A percentile compares a stretch with the other conserved stretches of the same genome.
These are phyloP conservation scores for Austrolebias charrua DNA, from an alignment of 2,797 vertebrate genomes.

Conservation along the genomic window DNA sequence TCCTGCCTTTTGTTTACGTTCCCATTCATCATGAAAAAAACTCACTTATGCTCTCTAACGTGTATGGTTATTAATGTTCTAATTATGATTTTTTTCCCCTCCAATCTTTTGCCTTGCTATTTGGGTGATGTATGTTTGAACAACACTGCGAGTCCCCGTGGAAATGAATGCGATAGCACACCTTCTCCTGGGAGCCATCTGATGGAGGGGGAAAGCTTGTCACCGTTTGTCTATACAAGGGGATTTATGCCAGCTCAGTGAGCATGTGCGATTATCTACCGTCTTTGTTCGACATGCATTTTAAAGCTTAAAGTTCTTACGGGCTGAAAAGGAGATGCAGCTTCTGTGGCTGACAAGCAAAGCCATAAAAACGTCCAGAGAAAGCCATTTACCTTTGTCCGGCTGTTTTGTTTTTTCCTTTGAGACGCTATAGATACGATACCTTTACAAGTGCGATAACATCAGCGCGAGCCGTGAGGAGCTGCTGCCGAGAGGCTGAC, in stretches of 20 bases:
- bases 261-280: conserved; percentile 38
- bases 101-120: conserved; percentile 66
- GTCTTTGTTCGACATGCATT: conserved; percentile 42
- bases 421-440: conserved; percentile 54
- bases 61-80: conserved; percentile 76
- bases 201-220: conserved; percentile 44
- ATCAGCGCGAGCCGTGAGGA: conserved; percentile 55
- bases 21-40: conserved; percentile 64
- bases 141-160: conserved; percentile 39
- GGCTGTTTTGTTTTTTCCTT: conserved; percentile 40
- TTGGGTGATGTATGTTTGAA: conserved; percentile 64
- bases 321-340: conserved; percentile 16
- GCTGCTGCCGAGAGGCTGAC: conserved; percentile 64
- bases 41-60: conserved; percentile 68
- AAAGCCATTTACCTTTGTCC: conserved; percentile 34
- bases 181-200: conserved; percentile 64
- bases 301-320: conserved; percentile 36
- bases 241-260: conserved; percentile 51
- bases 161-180: conserved; percentile 56
- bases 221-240: conserved; percentile 51
- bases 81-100: conserved; percentile 67
- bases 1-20: conserved; percentile 69
- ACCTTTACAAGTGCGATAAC: conserved; percentile 66
- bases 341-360: conserved; percentile 12
- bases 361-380: neutral